Evolutionary conservation across 2,888 invertebrate genomes (phyloP).

Genomic region (Stenolophus ochropezus): DNA sequence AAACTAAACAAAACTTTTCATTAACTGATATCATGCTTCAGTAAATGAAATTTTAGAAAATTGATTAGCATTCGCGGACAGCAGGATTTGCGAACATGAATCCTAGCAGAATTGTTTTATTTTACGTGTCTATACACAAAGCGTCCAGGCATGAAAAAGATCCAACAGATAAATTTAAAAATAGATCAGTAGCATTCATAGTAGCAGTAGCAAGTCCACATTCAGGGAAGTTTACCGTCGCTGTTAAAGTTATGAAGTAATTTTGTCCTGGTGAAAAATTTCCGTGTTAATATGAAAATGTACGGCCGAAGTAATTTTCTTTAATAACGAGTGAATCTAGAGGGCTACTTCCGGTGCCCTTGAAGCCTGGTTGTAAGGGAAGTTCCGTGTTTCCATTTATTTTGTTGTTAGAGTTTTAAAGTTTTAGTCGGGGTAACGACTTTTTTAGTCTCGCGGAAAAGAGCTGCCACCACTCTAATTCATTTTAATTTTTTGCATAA

Average conservation of each 20-base stretch:
- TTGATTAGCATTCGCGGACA: not conserved
- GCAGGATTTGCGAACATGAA: not conserved
- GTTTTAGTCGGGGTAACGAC: not conserved
- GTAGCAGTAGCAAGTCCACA: not conserved
- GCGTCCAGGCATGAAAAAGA: not conserved
- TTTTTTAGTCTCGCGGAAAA: conserved; percentile 3
- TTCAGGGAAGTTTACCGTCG: conserved; percentile 28
- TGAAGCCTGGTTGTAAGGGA: conserved; percentile 41
- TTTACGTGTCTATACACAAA: not conserved
- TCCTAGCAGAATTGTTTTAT: not conserved
- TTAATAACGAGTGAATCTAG: conserved; percentile 47
- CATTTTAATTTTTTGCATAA: conserved; percentile 12
- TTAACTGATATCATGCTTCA: not conserved
- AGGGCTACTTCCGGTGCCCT: conserved; percentile 37
- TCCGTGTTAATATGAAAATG: conserved; percentile 51
- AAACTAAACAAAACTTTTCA: not conserved
- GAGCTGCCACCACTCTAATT: not conserved
- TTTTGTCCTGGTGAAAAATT: conserved; percentile 37
- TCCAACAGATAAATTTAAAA: not conserved
- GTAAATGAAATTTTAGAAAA: not conserved
- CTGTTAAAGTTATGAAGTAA: conserved; percentile 49
- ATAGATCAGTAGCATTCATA: not conserved
- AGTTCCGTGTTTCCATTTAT: conserved; percentile 42
- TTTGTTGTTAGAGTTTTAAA: conserved; percentile 4
- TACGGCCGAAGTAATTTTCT: conserved; percentile 49